Evolutionary conservation across 2,113 vertebrate genomes (phyloP).

Genomic region (Sphaerodactylus townsendi): DNA sequence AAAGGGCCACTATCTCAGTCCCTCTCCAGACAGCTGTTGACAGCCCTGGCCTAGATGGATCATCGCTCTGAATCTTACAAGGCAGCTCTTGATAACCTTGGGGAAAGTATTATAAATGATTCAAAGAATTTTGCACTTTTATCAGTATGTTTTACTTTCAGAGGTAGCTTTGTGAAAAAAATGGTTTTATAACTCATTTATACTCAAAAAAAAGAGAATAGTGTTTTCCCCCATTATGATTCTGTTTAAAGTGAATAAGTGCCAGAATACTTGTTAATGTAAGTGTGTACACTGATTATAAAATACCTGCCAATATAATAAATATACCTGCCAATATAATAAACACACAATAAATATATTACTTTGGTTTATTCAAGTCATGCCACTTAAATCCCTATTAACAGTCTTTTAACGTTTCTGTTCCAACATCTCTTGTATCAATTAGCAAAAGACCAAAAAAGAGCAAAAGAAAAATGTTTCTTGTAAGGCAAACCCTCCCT

Average conservation of each 20-base stretch:
- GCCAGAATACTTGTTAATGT: background rate
- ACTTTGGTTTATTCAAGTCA: background rate
- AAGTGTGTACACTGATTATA: background rate
- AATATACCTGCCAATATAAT: background rate
- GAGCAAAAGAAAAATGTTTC: no score
- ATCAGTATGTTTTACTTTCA: background rate
- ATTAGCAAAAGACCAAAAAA: background rate
- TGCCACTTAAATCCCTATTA: background rate
- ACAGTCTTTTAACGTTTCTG: background rate
- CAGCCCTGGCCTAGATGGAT: background rate
- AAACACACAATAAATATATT: background rate
- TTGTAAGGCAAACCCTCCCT: no score
- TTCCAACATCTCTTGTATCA: background rate
- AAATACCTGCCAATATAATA: background rate
- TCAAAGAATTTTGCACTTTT: slow-evolving; percentile 5
- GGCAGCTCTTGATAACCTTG: background rate
- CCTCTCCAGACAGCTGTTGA: background rate
- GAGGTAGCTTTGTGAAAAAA: background rate
- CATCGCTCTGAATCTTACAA: slow-evolving; percentile 8
- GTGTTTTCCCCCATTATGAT: background rate
- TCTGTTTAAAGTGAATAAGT: background rate
- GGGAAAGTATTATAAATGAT: background rate
- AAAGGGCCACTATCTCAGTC: background rate
- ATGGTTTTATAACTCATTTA: background rate
- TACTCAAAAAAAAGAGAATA: background rate